Conservation (phyloP, 1,140 invertebrate species). For the Gryon sp. region DNA sequence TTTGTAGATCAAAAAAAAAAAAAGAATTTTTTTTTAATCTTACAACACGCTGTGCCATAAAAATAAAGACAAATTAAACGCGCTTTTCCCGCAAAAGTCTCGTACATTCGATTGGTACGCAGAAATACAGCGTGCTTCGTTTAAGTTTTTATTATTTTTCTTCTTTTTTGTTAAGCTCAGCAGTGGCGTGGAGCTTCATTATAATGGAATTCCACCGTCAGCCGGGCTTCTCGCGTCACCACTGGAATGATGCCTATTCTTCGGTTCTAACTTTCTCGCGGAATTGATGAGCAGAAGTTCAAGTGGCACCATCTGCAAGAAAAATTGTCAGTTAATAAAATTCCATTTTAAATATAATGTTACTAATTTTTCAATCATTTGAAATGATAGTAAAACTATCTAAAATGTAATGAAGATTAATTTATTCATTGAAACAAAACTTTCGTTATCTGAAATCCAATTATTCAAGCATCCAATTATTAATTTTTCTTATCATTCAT, state of each 20-base stretch:
- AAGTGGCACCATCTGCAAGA: constrained; percentile 59
- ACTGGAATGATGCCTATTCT: constrained; percentile 61
- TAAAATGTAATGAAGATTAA: too few relatives aligned
- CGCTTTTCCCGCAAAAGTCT: constrained; percentile 34
- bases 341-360: too few relatives aligned
- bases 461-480: too few relatives aligned
- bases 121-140: constrained; percentile 48
- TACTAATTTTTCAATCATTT: too few relatives aligned
- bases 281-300: constrained; percentile 26
- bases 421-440: too few relatives aligned
- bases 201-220: constrained; percentile 50
- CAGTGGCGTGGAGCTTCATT: constrained; percentile 48
- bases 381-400: too few relatives aligned
- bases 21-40: constrained; percentile 9
- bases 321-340: constrained; percentile 13
- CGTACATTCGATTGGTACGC: constrained; percentile 39
- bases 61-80: too few relatives aligned
- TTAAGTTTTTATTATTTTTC: too few relatives aligned
- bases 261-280: constrained; percentile 52
- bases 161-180: too few relatives aligned
- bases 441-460: too few relatives aligned
- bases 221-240: constrained; percentile 48
- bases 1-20: constrained; percentile 14
- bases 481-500: too few relatives aligned
- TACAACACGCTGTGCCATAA: constrained; percentile 40